These are phyloP conservation scores for Parauchenoglanis punctatus DNA, from an alignment of 2,797 vertebrate genomes.

Conservation along the genomic window DNA sequence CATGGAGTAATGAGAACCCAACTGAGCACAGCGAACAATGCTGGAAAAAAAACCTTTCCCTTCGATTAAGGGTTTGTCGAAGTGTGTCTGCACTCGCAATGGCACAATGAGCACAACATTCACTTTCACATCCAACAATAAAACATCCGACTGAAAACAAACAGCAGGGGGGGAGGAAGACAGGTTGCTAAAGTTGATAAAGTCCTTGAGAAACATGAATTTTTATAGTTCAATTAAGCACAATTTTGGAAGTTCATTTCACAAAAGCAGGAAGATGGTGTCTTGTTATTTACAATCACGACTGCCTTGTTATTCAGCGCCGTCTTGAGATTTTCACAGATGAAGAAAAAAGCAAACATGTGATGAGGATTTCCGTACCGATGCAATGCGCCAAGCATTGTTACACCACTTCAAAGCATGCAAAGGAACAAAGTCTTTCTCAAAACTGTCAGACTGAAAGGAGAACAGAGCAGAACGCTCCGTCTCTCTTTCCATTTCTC, in stretches of 20 bases:
- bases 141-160: not conserved
- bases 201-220: not conserved
- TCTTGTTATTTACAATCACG: conserved; percentile 37
- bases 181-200: not conserved
- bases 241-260: not conserved
- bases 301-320: conserved; percentile 77
- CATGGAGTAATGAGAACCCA: not conserved
- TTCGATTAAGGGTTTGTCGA: not conserved
- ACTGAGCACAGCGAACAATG: conserved; percentile 1
- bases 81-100: not conserved
- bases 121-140: conserved; percentile 1
- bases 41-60: not conserved
- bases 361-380: conserved; percentile 85
- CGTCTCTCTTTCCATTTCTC: conserved; percentile 16
- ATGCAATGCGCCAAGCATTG: conserved; percentile 91
- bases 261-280: conserved; percentile 72
- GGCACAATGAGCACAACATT: conserved; percentile 6
- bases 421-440: conserved; percentile 37
- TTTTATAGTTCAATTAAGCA: conserved; percentile 8
- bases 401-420: conserved; percentile 76
- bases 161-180: conserved; percentile 9
- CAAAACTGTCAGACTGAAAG: conserved; percentile 70
- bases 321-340: conserved; percentile 83
- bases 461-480: conserved; percentile 68
- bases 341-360: conserved; percentile 66